Percentiles rank a stretch among this genome's conserved stretches.
phyloP scores from a whole-genome alignment of 92 coral and sea anemone species.

The Epizoanthus stellaris region DNA sequence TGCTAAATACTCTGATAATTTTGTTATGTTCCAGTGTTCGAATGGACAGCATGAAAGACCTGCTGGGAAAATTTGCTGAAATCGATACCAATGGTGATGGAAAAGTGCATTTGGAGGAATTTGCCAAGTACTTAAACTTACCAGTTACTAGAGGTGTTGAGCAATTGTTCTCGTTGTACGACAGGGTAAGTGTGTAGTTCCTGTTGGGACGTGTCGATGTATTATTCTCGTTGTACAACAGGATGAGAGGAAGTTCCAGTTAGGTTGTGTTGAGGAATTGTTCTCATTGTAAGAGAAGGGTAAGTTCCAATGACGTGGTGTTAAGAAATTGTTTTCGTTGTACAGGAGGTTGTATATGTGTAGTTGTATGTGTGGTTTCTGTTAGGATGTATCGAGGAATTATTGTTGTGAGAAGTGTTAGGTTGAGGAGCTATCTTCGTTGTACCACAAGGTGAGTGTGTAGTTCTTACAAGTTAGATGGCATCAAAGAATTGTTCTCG shows the following conservation, averaged over 20 bases:
- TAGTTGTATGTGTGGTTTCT: no score
- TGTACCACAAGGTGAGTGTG: no score
- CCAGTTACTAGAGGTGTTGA: constrained; percentile 73
- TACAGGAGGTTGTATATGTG: neutral
- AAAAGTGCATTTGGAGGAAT: constrained; percentile 74
- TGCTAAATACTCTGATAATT: neutral
- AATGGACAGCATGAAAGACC: constrained; percentile 83
- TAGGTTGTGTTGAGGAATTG: constrained; percentile 52
- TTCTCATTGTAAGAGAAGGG: constrained; percentile 55
- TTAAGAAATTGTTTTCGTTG: neutral
- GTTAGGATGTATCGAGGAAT: no score
- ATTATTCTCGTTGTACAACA: neutral
- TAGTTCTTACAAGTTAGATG: no score
- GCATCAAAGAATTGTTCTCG: no score
- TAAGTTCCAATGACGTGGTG: neutral
- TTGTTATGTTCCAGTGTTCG: constrained; percentile 55
- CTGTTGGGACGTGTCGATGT: neutral
- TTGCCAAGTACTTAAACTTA: constrained; percentile 76
- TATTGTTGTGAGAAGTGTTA: no score
- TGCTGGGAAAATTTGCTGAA: constrained; percentile 72
- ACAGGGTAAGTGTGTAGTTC: constrained; percentile 58
- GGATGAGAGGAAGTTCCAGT: constrained; percentile 37
- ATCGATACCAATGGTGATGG: constrained; percentile 83
- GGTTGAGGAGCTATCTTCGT: no score
- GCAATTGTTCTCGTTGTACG: constrained; percentile 78